phyloP scores from a whole-genome alignment of 35 echinoderm and acorn worm species.

The Amphiura filiformis region DNA sequence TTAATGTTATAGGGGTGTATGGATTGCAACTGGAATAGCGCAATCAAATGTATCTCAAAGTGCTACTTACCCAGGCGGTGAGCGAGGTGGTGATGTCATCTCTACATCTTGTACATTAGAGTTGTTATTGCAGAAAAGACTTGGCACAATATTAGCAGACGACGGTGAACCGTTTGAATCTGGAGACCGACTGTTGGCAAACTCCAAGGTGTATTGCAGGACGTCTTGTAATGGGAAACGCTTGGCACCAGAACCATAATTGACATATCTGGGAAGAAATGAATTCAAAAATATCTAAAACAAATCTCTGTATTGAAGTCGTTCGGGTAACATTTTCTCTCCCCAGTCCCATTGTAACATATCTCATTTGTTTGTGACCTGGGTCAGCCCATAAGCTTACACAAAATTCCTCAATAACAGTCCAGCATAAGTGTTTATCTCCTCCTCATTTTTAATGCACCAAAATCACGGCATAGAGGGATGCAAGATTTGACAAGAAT shows the following conservation, averaged over 20 bases:
- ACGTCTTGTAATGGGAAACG: conserved; percentile 92
- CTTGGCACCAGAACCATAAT: conserved; percentile 89
- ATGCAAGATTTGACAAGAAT: too few species aligned
- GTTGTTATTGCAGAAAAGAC: conserved; percentile 23
- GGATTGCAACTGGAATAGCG: too few species aligned
- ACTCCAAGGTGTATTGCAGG: conserved; percentile 87
- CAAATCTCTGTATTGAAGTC: background rate
- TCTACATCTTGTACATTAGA: conserved; percentile 71
- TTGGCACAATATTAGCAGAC: too few species aligned
- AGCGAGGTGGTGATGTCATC: conserved; percentile 72
- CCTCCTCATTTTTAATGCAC: too few species aligned
- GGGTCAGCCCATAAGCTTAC: too few species aligned
- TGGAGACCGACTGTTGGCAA: conserved; percentile 80
- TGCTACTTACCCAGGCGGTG: conserved; percentile 37
- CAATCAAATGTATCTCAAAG: too few species aligned
- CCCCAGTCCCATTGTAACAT: too few species aligned
- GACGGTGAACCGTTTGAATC: conserved; percentile 12
- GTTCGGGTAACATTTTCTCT: background rate
- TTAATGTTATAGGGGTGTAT: too few species aligned
- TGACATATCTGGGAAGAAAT: conserved; percentile 56
- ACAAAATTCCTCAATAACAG: too few species aligned
- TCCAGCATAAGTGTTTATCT: too few species aligned
- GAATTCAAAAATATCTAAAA: background rate
- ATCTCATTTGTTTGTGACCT: too few species aligned
- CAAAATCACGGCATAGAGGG: too few species aligned